phyloP scores from a whole-genome alignment of 2,888 invertebrate species.

The Stenotaenia linearis region DNA sequence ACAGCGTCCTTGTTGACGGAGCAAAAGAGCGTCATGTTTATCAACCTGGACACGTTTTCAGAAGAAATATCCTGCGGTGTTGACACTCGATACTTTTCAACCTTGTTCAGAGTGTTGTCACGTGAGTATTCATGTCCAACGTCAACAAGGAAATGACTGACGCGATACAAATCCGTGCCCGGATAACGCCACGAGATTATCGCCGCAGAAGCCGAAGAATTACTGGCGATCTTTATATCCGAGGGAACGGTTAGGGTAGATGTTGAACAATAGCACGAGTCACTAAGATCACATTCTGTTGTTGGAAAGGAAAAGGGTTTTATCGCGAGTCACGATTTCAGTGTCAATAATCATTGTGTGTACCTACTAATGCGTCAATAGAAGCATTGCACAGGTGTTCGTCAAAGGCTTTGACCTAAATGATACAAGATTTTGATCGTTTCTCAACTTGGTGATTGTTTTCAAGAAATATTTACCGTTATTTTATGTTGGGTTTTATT shows the following conservation, averaged over 20 bases:
- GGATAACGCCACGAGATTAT: not conserved
- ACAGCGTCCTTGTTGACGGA: not conserved
- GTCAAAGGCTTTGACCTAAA: not conserved
- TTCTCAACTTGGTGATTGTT: not conserved
- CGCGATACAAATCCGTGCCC: not conserved
- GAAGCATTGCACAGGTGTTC: not conserved
- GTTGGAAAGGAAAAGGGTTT: not conserved
- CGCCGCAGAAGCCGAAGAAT: not conserved
- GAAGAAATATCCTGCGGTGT: not conserved
- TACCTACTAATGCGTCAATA: not conserved
- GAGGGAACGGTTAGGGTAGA: not conserved
- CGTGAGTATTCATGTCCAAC: not conserved
- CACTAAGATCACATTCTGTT: not conserved
- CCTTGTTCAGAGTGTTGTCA: not conserved
- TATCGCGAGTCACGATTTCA: not conserved
- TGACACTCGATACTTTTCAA: not conserved
- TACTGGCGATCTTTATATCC: not conserved
- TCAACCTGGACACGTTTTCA: not conserved
- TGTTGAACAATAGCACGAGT: not conserved
- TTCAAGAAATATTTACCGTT: not conserved
- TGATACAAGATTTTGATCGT: not conserved
- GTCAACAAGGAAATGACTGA: not conserved
- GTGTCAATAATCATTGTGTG: not conserved
- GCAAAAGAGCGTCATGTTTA: not conserved
- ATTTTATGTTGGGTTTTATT: not conserved